Percentiles rank a stretch among this genome's conserved stretches.
Conservation (phyloP, 2,797 vertebrate species). For the Silurus lanzhouensis region DNA sequence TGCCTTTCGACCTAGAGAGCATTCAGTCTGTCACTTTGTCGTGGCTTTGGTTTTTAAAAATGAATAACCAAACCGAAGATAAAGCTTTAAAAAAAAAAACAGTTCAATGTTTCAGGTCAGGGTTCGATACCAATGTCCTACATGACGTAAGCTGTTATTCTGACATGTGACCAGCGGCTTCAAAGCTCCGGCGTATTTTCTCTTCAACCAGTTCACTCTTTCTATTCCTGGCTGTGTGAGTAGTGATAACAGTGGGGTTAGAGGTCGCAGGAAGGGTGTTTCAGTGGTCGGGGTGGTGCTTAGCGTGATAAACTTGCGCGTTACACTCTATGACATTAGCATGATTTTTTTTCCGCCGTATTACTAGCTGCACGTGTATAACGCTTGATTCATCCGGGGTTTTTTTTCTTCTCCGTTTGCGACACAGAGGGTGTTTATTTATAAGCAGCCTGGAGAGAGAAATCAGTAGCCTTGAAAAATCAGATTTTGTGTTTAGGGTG, state of each 20-base stretch:
- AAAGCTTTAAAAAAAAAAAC: neutral
- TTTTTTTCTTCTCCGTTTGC: neutral
- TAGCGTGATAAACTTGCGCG: neutral
- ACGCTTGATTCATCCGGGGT: neutral
- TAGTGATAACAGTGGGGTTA: constrained; percentile 25
- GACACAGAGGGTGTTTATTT: neutral
- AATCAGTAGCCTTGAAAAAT: neutral
- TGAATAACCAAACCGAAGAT: neutral
- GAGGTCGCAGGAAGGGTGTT: constrained; percentile 19
- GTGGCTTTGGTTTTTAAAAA: neutral
- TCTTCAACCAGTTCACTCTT: neutral
- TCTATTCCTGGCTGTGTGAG: constrained; percentile 20
- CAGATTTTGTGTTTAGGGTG: neutral
- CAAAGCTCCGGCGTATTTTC: neutral
- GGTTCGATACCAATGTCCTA: neutral
- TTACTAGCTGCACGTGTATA: neutral
- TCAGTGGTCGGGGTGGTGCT: neutral
- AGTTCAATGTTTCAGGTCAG: neutral
- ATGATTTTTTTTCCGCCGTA: neutral
- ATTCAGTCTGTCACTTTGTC: neutral
- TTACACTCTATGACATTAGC: neutral
- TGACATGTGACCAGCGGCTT: neutral
- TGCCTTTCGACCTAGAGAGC: neutral
- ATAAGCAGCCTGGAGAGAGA: neutral
- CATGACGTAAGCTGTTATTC: neutral